Percentiles rank a stretch among this genome's conserved stretches.
Evolutionary conservation across 2,888 invertebrate genomes (phyloP).

Genomic region (Ennomos erosarius): DNA sequence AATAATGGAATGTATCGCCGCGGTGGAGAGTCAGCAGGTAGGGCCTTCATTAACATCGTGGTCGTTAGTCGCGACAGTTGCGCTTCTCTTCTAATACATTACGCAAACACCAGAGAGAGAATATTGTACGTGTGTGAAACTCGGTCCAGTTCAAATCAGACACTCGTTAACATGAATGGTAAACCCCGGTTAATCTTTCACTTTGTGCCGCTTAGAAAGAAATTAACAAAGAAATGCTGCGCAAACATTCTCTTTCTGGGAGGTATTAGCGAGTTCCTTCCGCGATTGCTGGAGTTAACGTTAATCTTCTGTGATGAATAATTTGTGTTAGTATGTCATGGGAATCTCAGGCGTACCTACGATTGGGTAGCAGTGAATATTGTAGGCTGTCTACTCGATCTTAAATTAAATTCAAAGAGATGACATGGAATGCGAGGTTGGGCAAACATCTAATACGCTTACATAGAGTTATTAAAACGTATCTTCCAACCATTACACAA

Average conservation of each 20-base stretch:
- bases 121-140: constrained; percentile 72
- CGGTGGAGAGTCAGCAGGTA: constrained; percentile 32
- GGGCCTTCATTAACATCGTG: constrained; percentile 42
- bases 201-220: constrained; percentile 75
- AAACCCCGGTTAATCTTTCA: constrained; percentile 79
- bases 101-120: constrained; percentile 58
- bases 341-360: constrained; percentile 36
- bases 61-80: constrained; percentile 65
- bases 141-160: constrained; percentile 71
- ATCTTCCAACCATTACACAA: constrained; percentile 8
- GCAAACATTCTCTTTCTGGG: constrained; percentile 62
- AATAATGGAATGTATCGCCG: constrained; percentile 29
- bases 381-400: constrained; percentile 21
- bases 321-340: constrained; percentile 63
- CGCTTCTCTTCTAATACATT: constrained; percentile 66
- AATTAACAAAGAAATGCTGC: constrained; percentile 74
- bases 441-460: constrained; percentile 38
- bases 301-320: constrained; percentile 45
- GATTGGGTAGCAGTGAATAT: constrained; percentile 21
- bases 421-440: constrained; percentile 39
- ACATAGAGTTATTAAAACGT: constrained; percentile 51
- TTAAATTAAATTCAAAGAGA: constrained; percentile 30
- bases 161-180: constrained; percentile 67
- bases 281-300: constrained; percentile 58
- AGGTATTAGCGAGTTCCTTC: constrained; percentile 62